Evolutionary conservation across 2,113 vertebrate genomes (phyloP).

Genomic region (Gobiocypris rarus): DNA sequence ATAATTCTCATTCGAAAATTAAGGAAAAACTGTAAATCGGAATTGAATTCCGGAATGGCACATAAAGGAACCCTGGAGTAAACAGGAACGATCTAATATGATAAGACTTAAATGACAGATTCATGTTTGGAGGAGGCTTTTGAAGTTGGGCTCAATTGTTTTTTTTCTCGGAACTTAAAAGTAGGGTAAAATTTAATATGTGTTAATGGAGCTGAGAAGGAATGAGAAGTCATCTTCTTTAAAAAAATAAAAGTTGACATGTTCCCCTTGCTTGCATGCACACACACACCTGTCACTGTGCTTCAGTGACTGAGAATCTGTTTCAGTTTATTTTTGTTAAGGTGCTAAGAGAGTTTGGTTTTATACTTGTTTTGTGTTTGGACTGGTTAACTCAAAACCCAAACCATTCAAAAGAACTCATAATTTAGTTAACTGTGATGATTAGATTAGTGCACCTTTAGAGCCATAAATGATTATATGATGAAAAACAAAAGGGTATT

Average conservation of each 20-base stretch:
- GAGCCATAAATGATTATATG: no score
- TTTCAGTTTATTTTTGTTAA: conserved; percentile 34
- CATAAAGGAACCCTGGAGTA: neutral
- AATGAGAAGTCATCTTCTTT: neutral
- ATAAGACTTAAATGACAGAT: neutral
- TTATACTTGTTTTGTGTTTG: conserved; percentile 21
- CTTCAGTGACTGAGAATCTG: no score
- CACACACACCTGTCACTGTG: no score
- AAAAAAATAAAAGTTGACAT: conserved; percentile 21
- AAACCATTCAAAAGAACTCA: neutral
- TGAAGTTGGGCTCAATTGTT: neutral
- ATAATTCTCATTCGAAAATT: no score
- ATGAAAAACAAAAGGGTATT: no score
- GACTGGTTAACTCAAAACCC: neutral
- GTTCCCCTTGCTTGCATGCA: neutral
- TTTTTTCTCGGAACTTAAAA: neutral
- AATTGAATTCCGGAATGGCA: neutral
- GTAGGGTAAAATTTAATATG: neutral
- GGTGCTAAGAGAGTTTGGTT: conserved; percentile 17
- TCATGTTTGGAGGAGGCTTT: neutral
- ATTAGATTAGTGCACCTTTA: no score
- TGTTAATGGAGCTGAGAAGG: neutral
- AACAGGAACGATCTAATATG: neutral
- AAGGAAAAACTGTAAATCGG: neutral
- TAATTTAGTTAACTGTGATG: no score